Base-by-base conservation (phyloP, 2,113 vertebrate species). In the Etheostoma spectabile region DNA sequence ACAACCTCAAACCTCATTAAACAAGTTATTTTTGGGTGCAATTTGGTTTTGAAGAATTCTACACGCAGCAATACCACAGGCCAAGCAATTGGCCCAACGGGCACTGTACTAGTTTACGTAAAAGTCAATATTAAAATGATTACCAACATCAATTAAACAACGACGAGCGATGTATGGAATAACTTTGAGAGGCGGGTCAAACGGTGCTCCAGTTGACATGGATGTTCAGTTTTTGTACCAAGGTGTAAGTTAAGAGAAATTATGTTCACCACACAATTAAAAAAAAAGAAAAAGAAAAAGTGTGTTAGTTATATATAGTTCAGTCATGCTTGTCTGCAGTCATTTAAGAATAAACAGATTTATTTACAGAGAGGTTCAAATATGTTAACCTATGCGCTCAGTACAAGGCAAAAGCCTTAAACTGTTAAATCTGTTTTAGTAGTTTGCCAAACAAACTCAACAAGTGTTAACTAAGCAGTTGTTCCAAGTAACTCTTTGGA, bases 121-220 rank as follows among this genome's bases (percentile, higher is more conserved):
- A 69, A 65, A 22, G 18, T 38, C 69, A 57, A 72, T 70, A 73
- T 62, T 62, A 59, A 79, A 78, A 69, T 27, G 48, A 66, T 53
- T 21, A 8, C 18, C 6, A 53, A 46, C 49, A 53, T 52, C n/a
- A 69, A 8, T 52, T 30, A 59, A 52, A 55, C 8, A 38, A 38
- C 38, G 4, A 64, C 4, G 1, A 33, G 45, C 6, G 8, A 21
- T 7, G 3, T 35, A 53, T 38, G 14, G 18, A 64, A 22, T 45
- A 42, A 63, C 38, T 45, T 45, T 48, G 21, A 45, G 21, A 63
- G 14, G n/a, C n/a, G n/a, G n/a, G n/a, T 42, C 11, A 12, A n/a
- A 62, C 11, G 38, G 2, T 14, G 19, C 33, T n/a, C 21, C 5
- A 42, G 2, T 8, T 45, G 21, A 42, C n/a, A 5, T 22, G 19